phyloP scores from a whole-genome alignment of 2,113 vertebrate genomes.

The Sphaerodactylus townsendi region DNA sequence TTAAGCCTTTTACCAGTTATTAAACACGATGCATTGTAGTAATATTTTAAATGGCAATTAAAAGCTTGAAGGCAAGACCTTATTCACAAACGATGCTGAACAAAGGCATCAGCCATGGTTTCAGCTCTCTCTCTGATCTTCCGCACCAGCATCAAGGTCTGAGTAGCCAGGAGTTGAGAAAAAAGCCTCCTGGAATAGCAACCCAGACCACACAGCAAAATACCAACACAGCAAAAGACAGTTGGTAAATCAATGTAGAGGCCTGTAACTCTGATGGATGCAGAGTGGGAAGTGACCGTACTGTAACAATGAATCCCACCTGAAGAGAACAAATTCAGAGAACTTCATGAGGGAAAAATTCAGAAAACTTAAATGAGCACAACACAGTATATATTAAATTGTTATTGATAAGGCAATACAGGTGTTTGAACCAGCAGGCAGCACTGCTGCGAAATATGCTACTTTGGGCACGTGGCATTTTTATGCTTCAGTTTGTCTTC shows the following conservation, averaged over 20 bases:
- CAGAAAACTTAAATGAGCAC: neutral
- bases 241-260: neutral
- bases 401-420: neutral
- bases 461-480: neutral
- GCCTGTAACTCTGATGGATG: neutral
- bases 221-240: fast-evolving
- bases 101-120: neutral
- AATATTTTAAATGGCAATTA: conserved; percentile 15
- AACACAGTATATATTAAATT: neutral
- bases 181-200: neutral
- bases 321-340: conserved; percentile 31
- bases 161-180: neutral
- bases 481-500: neutral
- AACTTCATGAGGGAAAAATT: neutral
- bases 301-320: neutral
- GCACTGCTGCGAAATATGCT: neutral
- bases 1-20: neutral
- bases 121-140: neutral
- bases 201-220: no score
- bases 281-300: fast-evolving
- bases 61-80: neutral
- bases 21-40: conserved; percentile 4
- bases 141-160: neutral
- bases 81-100: neutral
- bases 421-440: neutral